Conservation (phyloP, 92 coral and sea anemone species). For the Isaurus tuberculatus region DNA sequence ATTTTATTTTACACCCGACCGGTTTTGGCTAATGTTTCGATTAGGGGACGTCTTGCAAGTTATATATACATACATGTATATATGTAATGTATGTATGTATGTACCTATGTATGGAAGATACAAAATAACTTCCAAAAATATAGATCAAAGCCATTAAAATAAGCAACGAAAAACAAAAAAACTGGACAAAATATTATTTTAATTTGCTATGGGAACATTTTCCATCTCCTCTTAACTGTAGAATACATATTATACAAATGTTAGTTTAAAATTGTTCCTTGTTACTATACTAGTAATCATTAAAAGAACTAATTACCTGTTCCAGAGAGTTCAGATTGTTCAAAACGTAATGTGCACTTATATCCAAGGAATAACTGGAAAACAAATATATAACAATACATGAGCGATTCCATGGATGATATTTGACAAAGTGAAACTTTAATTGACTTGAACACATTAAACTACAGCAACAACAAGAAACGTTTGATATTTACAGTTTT, state of each 20-base stretch:
- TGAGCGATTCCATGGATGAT: too few relatives aligned
- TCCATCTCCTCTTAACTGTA: neutral
- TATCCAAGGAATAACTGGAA: too few relatives aligned
- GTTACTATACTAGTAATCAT: conserved; percentile 3
- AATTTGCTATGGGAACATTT: neutral
- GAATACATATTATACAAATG: neutral
- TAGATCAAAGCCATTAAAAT: neutral
- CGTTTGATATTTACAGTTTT: too few relatives aligned
- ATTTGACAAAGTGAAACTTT: too few relatives aligned
- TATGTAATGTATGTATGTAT: neutral
- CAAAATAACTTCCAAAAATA: neutral
- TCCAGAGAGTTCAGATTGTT: neutral
- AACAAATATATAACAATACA: too few relatives aligned
- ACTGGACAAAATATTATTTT: neutral
- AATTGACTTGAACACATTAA: too few relatives aligned
- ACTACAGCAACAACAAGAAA: too few relatives aligned
- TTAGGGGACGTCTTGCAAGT: too few relatives aligned
- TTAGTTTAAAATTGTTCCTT: neutral
- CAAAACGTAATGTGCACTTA: too few relatives aligned
- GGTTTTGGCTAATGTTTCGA: too few relatives aligned
- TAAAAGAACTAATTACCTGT: neutral
- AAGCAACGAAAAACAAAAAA: neutral
- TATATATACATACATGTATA: neutral
- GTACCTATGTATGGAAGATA: neutral
- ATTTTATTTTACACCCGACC: neutral